Percentiles rank a stretch among this genome's conserved stretches.
Evolutionary conservation across 2,113 vertebrate species (phyloP).

Genomic region (Budorcas taxicolor): DNA sequence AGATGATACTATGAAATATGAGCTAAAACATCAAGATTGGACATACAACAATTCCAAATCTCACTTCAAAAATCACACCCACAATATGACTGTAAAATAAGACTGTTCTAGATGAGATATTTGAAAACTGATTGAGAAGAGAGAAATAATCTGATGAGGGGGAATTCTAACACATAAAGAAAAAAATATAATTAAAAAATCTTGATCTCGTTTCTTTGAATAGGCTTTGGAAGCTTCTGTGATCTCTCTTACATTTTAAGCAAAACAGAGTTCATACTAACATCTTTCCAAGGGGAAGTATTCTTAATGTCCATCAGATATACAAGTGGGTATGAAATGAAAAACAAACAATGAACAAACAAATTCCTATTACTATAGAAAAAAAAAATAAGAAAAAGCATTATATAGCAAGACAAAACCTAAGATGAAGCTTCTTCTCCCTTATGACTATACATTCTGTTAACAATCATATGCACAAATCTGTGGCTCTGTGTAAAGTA

Average conservation of each 20-base stretch:
- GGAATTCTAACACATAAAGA: not conserved
- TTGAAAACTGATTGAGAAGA: not conserved
- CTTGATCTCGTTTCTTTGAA: not conserved
- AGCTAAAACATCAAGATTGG: not conserved
- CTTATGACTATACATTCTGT: not conserved
- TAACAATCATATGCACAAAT: not conserved
- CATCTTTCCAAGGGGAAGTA: not conserved
- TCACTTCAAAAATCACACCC: not conserved
- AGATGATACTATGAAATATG: not conserved
- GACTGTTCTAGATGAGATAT: not conserved
- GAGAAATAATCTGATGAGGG: not conserved
- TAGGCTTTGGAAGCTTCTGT: not conserved
- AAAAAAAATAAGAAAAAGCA: not conserved
- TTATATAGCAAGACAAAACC: not conserved
- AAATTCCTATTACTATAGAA: not conserved
- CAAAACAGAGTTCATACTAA: not conserved
- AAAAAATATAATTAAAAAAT: not conserved
- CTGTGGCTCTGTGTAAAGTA: not conserved
- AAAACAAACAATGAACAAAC: not conserved
- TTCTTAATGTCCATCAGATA: not conserved
- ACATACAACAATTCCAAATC: not conserved
- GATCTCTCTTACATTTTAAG: not conserved
- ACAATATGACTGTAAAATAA: not conserved
- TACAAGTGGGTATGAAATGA: not conserved
- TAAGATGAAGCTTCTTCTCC: not conserved